Evolutionary conservation across 2,888 invertebrate genomes (phyloP).

Genomic region (Vanessa cardui): DNA sequence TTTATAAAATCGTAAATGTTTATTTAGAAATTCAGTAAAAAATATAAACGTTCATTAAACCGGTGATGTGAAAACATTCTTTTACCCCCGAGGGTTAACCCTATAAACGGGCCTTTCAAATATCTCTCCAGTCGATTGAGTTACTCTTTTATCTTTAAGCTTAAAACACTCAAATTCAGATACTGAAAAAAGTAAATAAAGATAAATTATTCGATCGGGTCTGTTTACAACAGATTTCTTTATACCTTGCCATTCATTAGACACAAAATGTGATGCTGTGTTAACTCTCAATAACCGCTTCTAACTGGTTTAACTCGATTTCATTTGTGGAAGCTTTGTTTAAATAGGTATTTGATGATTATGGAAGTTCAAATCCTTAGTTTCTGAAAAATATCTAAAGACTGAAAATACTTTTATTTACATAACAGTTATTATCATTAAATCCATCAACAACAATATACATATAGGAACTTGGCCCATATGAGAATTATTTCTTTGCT

Average conservation of each 20-base stretch:
- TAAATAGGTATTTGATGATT: background rate
- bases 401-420: no score
- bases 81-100: background rate
- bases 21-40: background rate
- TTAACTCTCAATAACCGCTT: no score
- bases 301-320: no score
- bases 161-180: slow-evolving; percentile 4
- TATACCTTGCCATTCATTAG: no score
- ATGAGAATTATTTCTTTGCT: no score
- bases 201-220: background rate
- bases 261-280: no score
- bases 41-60: background rate
- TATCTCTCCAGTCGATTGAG: slow-evolving; percentile 9
- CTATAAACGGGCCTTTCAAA: slow-evolving; percentile 6
- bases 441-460: no score
- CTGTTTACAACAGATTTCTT: background rate
- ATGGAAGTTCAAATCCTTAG: no score
- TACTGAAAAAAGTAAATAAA: slow-evolving; percentile 8
- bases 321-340: background rate
- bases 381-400: no score
- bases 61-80: background rate
- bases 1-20: no score
- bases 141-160: background rate
- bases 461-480: no score
- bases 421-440: no score